phyloP scores from a whole-genome alignment of 2,797 vertebrate genomes.

The Alcedo atthis region DNA sequence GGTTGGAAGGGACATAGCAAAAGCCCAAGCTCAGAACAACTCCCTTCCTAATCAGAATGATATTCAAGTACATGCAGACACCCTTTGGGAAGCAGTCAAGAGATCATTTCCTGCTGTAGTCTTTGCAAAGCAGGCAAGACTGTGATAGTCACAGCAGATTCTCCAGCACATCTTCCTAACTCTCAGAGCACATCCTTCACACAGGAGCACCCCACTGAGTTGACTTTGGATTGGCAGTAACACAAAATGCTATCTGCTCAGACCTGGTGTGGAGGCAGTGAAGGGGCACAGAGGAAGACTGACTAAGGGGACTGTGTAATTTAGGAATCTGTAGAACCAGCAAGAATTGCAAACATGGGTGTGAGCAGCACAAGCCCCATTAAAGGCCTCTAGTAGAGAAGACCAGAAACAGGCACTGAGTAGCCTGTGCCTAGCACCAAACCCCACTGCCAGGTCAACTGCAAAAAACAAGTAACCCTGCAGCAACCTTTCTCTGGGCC shows the following conservation, averaged over 20 bases:
- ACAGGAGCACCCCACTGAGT: background rate
- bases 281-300: background rate
- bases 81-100: background rate
- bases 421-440: background rate
- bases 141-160: background rate
- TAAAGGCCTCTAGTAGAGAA: background rate
- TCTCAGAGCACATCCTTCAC: background rate
- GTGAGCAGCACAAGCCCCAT: background rate
- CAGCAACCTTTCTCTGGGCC: background rate
- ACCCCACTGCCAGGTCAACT: background rate
- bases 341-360: background rate
- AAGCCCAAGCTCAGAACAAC: background rate
- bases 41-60: background rate
- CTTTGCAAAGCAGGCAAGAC: background rate
- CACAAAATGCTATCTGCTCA: background rate
- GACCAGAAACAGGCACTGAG: background rate
- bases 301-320: background rate
- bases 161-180: background rate
- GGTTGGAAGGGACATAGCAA: conserved; percentile 21
- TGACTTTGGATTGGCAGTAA: background rate
- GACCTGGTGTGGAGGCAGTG: background rate
- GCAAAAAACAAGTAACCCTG: background rate
- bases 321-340: background rate
- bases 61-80: background rate
- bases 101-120: background rate